Evolutionary conservation across 2,113 vertebrate species (phyloP), one percentile per base, ranked within the genome.

Genomic region (Zingel zingel): DNA sequence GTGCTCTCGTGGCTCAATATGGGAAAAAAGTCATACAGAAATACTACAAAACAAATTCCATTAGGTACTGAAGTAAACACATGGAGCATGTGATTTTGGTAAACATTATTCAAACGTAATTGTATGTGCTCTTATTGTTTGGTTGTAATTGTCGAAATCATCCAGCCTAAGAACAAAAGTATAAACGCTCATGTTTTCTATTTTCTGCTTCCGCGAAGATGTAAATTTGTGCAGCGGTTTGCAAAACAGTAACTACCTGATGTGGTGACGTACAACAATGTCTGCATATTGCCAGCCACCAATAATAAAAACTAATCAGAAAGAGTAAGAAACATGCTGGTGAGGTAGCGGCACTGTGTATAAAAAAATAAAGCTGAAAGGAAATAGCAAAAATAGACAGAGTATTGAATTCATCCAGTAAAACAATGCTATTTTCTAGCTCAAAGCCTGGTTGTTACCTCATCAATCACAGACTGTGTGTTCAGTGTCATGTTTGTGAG

Each of bases 381-480:
- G 14, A 77, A 64, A 75, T 25, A 10, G 45, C 53, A 50, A 75
- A 77, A 53, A 25, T 18, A 56, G 14, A 74, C 2, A 75, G 8
- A 25, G 47, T 43, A 19, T 66, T 75, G 68, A 82, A 90, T 82
- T 77, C 68, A 85, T 86, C 79, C 81, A 80, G 74, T 81, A 81
- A 89, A 91, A 85, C 77, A 61, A 85, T 70, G 66, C 59, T 66
- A 82, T 88, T 94, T 90, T 91, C 86, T 80, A 64, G 73, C 81
- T 82, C 83, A 89, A 80, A 88, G 86, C 82, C 59, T 43, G 45
- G 62, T 64, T 83, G 83, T 87, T 85, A 88, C 83, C 82, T 88
- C 91, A 92, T 93, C 91, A 89, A 91, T 93, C 91, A 92, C 77
- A 82, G 68, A 65, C 74, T 43, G 54, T 62, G 77, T 84, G 85